A percentile compares a stretch with the other conserved stretches of the same genome.
phyloP scores from a whole-genome alignment of 2,113 vertebrate species.

The Podarcis cretensis region DNA sequence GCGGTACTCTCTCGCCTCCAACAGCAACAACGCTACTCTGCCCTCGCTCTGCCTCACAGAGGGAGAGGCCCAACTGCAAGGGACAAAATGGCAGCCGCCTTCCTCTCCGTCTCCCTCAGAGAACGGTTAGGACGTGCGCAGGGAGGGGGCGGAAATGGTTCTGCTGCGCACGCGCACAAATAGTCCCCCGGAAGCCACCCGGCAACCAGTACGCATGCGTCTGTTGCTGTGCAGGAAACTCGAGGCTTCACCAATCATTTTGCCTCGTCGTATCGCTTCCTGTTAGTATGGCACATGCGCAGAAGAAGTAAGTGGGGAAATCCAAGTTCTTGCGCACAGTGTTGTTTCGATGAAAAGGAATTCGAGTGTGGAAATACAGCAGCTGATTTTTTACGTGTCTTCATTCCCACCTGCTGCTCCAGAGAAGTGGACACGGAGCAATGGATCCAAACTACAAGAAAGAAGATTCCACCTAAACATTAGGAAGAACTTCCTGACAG shows the following conservation, averaged over 20 bases:
- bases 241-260: too few relatives aligned
- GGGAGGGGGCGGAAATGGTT: neutral
- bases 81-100: neutral
- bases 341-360: neutral
- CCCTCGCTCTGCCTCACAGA: neutral
- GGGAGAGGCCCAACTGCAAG: too few relatives aligned
- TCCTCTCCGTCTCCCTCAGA: neutral
- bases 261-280: neutral
- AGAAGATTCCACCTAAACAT: too few relatives aligned
- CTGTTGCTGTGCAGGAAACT: too few relatives aligned
- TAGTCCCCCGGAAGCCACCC: neutral
- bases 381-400: neutral
- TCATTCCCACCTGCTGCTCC: neutral
- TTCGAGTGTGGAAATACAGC: neutral
- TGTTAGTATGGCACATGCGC: neutral
- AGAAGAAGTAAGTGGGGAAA: neutral
- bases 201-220: neutral
- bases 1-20: too few relatives aligned
- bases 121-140: too few relatives aligned
- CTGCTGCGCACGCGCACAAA: rapidly evolving
- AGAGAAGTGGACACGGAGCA: too few relatives aligned
- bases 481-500: too few relatives aligned
- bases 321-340: too few relatives aligned
- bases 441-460: too few relatives aligned
- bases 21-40: neutral